Base-by-base conservation (phyloP, 2,113 vertebrate genomes). In the Limnothrissa miodon region DNA sequence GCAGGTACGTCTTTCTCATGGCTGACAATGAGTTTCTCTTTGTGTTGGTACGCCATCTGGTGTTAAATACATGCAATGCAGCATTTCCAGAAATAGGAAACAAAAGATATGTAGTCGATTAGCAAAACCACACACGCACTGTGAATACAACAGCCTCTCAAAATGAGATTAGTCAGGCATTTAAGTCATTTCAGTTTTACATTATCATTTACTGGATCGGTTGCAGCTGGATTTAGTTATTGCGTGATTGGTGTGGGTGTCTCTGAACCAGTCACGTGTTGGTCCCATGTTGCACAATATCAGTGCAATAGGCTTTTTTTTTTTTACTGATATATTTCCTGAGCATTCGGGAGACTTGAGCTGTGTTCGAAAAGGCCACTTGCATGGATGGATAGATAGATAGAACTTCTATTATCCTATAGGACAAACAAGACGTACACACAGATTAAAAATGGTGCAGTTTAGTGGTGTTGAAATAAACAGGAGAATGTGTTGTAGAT, bases 251-350 rank as follows among this genome's bases (percentile, higher is more conserved):
- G 13, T 15, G 66, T 11, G 66, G 11, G 66, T 1, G 66, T 74
- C 25, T 33, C 21, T 66, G n/a, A 5, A 39, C 66, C 66, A 29
- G 59, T 74, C 66, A 74, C 33, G 66, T 74, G 33, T 33, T 15
- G 29, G 33, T 17, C 13, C 59, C n/a, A 36, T 29, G 13, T 74
- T 74, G 66, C 29, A 4, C 66, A 74, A 74, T 5, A 36, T 1
- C 13, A 39, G 66, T 74, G 66, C 29, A 74, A 74, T 74, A 74
- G n/a, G n/a, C n/a, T n/a, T n/a, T n/a, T n/a, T n/a, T n/a, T n/a
- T n/a, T n/a, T n/a, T n/a, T n/a, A n/a, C n/a, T n/a, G n/a, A n/a
- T n/a, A n/a, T n/a, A n/a, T n/a, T n/a, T n/a, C n/a, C n/a, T n/a
- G n/a, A n/a, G n/a, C n/a, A n/a, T n/a, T n/a, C n/a, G n/a, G n/a